A percentile compares a stretch with the other conserved stretches of the same genome.
Conservation (phyloP, 2,888 invertebrate genomes). For the Sturmia bella region DNA sequence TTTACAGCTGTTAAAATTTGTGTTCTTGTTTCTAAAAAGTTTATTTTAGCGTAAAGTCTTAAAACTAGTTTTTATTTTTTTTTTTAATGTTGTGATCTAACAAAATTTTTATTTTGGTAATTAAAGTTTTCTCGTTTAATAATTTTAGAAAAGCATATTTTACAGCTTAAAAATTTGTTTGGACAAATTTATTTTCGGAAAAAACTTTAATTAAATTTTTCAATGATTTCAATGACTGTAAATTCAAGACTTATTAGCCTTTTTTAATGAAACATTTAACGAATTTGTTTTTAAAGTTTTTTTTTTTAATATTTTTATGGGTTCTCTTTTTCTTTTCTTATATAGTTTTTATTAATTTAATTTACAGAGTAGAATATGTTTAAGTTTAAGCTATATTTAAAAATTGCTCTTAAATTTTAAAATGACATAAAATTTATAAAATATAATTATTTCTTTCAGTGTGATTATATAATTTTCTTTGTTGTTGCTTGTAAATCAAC, state of each 20-base stretch:
- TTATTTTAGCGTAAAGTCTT: no score
- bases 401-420: slow-evolving; percentile 67
- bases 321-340: slow-evolving; percentile 27
- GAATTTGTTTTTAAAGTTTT: slow-evolving; percentile 60
- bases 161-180: no score
- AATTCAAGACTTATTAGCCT: background rate
- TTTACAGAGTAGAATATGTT: slow-evolving; percentile 65
- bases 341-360: slow-evolving; percentile 59
- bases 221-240: background rate
- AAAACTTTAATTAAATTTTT: background rate
- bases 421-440: slow-evolving; percentile 53
- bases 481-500: slow-evolving; percentile 55
- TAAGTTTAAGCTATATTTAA: slow-evolving; percentile 64
- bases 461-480: slow-evolving; percentile 28
- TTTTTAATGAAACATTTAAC: slow-evolving; percentile 80
- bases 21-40: background rate
- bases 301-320: slow-evolving; percentile 46
- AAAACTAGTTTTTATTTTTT: no score
- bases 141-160: no score
- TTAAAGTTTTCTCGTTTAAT: no score
- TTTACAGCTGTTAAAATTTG: slow-evolving; percentile 58
- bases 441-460: slow-evolving; percentile 39
- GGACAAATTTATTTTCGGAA: background rate
- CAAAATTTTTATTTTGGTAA: no score
- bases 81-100: no score